A percentile compares a stretch with the other conserved stretches of the same genome.
phyloP scores from a whole-genome alignment of 2,888 invertebrate species.

The Hedya salicella region DNA sequence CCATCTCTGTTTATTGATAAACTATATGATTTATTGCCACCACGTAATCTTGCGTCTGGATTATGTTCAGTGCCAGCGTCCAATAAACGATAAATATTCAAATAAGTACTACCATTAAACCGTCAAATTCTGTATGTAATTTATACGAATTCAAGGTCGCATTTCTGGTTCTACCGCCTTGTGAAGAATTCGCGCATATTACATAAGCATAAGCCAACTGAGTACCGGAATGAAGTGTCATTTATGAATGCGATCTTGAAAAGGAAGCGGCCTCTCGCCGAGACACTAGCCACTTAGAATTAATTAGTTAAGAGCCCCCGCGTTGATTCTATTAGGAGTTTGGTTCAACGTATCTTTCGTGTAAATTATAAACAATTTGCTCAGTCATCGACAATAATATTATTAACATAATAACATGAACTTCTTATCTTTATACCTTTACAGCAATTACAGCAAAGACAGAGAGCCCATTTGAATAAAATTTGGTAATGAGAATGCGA shows the following conservation, averaged over 20 bases:
- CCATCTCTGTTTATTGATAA: conserved; percentile 51
- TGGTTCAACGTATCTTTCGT: conserved; percentile 2
- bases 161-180: conserved; percentile 52
- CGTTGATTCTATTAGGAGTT: conserved; percentile 26
- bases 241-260: conserved; percentile 53
- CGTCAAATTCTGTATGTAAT: conserved; percentile 37
- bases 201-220: conserved; percentile 50
- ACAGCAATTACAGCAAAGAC: too few species aligned
- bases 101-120: conserved; percentile 37
- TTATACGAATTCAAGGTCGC: conserved; percentile 54
- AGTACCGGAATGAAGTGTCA: conserved; percentile 54
- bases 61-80: conserved; percentile 42
- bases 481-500: too few species aligned
- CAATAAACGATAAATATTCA: conserved; percentile 44
- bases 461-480: too few species aligned
- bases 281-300: conserved; percentile 52
- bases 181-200: conserved; percentile 48
- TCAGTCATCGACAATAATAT: conserved; percentile 7
- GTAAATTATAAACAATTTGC: conserved; percentile 4
- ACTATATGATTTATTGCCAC: conserved; percentile 56
- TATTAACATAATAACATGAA: neutral
- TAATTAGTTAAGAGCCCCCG: conserved; percentile 49
- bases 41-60: conserved; percentile 47
- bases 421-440: too few species aligned
- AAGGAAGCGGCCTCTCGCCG: conserved; percentile 58